Base-by-base conservation (phyloP, 2,888 invertebrate genomes). In the Brenthis ino region DNA sequence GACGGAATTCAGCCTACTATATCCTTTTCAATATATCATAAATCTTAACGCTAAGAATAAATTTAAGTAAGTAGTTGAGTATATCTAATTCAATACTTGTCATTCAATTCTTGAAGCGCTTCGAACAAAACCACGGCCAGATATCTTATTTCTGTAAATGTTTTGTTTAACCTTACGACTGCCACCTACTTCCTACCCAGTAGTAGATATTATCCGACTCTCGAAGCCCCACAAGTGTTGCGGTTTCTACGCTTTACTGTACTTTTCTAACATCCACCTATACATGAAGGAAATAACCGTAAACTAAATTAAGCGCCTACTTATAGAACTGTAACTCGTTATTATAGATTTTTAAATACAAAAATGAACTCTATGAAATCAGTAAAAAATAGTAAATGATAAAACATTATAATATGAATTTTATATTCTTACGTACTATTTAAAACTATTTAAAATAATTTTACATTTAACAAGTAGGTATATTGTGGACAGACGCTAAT, bases 1-100 rank as follows among this genome's bases (percentile, higher is more conserved):
- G 98, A 98, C 91, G 97, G 97, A 89, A 95, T 97, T 93, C 97
- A 97, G 94, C 97, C 97, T 95, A 97, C 97, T 95, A 97, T 98
- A 97, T 98, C 98, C 96, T 98, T 98, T 97, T 95, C 94, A 85
- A 95, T 94, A 93, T 77, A 80, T 65, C 48, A 56, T 53, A 60
- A 58, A 65, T 51, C 12, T 6, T 14, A 48, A 24, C 53, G 24
- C 53, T 54, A 37, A 11, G 20, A 37, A 63, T 50, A 33, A 33
- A 16, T 63, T 16, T 13, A 20, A 53, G 63, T 63, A 51, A 63
- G 20, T 14, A 16, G 53, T 51, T 37, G 28, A 20, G 37, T 37
- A 54, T 53, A 48, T 28, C 57, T 67, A 69, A 60, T 70, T 70
- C 63, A 51, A 11, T 53, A 2, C 14, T n/a, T 37, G 54, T 65